A percentile compares a stretch with the other conserved stretches of the same genome.
phyloP scores from a whole-genome alignment of 2,888 invertebrate genomes.

The Rotaria socialis region DNA sequence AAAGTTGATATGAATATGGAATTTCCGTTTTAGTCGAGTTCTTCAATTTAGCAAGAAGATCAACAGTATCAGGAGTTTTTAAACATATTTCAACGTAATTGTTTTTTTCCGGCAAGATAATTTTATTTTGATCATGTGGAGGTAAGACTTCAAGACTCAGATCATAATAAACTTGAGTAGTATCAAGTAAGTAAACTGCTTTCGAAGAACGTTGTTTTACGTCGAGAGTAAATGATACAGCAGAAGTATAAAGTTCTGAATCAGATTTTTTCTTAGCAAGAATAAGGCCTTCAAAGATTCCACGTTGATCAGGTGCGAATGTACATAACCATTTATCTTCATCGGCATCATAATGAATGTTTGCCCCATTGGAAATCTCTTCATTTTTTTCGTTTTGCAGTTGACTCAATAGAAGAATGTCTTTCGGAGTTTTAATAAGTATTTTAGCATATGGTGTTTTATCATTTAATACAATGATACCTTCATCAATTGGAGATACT shows the following conservation, averaged over 20 bases:
- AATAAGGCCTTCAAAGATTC: background rate
- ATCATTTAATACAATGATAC: slow-evolving; percentile 12
- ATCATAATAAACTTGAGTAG: background rate
- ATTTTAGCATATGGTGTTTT: background rate
- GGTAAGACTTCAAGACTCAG: background rate
- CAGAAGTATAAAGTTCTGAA: background rate
- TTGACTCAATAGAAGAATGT: background rate
- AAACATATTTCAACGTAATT: background rate
- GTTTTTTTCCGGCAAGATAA: background rate
- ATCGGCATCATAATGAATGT: background rate
- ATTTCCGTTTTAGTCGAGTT: background rate
- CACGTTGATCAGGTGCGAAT: background rate
- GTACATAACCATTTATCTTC: background rate
- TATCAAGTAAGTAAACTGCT: too few relatives aligned
- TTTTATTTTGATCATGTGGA: background rate
- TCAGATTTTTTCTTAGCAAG: background rate
- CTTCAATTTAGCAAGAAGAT: background rate
- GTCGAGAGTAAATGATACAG: background rate
- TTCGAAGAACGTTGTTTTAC: background rate
- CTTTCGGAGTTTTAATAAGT: background rate
- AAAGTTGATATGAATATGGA: background rate
- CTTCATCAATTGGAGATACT: background rate
- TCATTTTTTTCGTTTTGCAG: background rate
- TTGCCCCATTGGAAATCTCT: background rate
- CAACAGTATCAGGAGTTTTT: background rate